These are phyloP conservation scores for Cyprinus carpio DNA, from an alignment of 2,113 vertebrate species.

Conservation along the genomic window DNA sequence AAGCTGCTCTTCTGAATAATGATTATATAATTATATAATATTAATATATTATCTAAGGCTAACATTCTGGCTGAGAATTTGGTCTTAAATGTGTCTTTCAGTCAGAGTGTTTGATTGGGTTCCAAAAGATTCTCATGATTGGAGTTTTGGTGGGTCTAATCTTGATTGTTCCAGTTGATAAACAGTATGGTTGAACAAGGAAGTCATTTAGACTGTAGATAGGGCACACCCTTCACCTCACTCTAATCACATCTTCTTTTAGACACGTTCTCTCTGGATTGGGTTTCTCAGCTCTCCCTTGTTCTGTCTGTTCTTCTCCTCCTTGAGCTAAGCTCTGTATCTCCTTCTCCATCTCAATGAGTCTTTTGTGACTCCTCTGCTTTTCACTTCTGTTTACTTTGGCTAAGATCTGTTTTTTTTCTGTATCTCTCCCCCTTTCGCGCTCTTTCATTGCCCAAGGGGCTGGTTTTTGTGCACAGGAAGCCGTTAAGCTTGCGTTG, in stretches of 20 bases:
- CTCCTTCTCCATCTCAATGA: conserved; percentile 39
- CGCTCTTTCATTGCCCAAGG: conserved; percentile 3
- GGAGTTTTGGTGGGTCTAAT: not conserved
- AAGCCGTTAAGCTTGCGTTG: conserved; percentile 41
- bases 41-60: too few species aligned
- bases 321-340: conserved; percentile 23
- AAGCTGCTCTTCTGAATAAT: too few species aligned
- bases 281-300: not conserved
- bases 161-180: not conserved
- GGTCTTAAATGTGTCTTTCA: not conserved
- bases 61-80: not conserved
- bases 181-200: not conserved
- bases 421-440: not conserved
- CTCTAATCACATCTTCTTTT: conserved; percentile 52
- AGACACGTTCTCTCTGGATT: conserved; percentile 31
- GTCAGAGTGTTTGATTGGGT: not conserved
- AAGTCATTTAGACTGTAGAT: conserved; percentile 10
- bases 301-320: not conserved
- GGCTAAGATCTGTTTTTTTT: conserved; percentile 45
- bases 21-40: too few species aligned
- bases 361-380: conserved; percentile 59
- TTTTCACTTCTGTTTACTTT: conserved; percentile 46
- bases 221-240: conserved; percentile 45
- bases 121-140: not conserved
- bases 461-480: conserved; percentile 35